Evolutionary conservation across 2,113 vertebrate species (phyloP), one percentile per base, ranked within the genome.

Genomic region (Dasyornis broadbenti): DNA sequence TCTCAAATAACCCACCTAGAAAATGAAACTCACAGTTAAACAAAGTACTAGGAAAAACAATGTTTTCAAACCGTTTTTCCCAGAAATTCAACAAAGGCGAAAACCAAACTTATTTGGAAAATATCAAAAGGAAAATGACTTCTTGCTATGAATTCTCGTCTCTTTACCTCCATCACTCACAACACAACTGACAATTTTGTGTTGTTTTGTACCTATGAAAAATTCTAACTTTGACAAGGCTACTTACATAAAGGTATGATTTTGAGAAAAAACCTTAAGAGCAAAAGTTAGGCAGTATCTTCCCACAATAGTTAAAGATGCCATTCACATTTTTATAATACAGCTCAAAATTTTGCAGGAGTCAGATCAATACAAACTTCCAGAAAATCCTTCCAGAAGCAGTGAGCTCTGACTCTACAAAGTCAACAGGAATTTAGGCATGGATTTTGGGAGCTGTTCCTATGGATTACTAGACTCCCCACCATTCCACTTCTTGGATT

Each of bases 401-500:
- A 54, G 8, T 10, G 26, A 40, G 8, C 17, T 63, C 35, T 82
- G 26, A 12, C 13, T 50, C 35, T 54, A 39, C 9, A n/a, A 92
- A 61, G 26, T 12, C 26, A 54, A 17, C 27, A 54, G 15, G 47
- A 80, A 23, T 44, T 42, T 30, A 60, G 39, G 4, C 3, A 6
- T 24, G 44, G 49, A 33, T 80, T 80, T 47, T 72, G 65, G 20
- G 27, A 83, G 13, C 23, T 42, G 2, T 11, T 80, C 11, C 49
- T 50, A 0, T 14, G 44, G 52, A 19, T 60, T 75, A 22, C n/a
- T 15, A 30, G 12, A 21, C 14, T 35, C 13, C 15, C 3, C 26
- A 64, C 1, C 3, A 3, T 16, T 19, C 2, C 5, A 18, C 20
- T 86, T 69, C 37, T 49, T 13, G n/a, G 16, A 15, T 1, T 39